These are phyloP conservation scores for Rattus rattus DNA, from an alignment of 2,113 vertebrate species.

Conservation along the genomic window DNA sequence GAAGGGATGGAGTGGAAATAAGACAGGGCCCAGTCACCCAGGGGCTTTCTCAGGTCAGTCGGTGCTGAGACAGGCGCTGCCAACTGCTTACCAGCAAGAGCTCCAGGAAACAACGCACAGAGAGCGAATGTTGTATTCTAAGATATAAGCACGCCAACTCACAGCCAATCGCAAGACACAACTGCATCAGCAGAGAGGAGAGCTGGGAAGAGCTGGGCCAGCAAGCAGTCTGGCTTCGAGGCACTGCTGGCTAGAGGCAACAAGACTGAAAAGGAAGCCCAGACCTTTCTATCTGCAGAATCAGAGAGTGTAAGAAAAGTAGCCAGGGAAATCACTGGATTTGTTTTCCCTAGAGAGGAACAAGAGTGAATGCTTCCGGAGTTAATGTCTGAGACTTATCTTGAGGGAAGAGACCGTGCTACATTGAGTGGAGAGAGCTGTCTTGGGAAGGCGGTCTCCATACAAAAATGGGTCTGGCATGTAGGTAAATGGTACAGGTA, in stretches of 20 bases:
- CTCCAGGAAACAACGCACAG: not conserved
- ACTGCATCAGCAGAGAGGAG: not conserved
- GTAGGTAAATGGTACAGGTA: not conserved
- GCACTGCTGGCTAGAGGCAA: not conserved
- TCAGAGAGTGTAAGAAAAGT: slow-evolving; percentile 41
- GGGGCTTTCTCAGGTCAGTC: not conserved
- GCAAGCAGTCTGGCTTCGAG: not conserved
- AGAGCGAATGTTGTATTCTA: not conserved
- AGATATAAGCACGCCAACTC: not conserved
- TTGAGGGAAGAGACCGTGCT: not conserved
- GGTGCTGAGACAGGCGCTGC: not conserved
- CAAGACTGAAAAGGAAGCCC: not conserved
- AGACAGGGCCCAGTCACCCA: not conserved
- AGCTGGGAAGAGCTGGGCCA: not conserved
- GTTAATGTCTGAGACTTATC: slow-evolving; percentile 11
- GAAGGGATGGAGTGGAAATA: slow-evolving; percentile 5
- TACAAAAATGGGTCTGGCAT: not conserved
- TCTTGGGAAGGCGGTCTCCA: not conserved
- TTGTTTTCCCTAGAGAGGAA: slow-evolving; percentile 50
- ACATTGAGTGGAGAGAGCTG: not conserved
- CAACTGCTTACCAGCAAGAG: not conserved
- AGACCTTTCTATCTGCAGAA: not conserved
- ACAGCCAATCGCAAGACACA: not conserved
- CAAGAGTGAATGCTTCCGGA: slow-evolving; percentile 17
- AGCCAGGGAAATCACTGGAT: slow-evolving; percentile 25